phyloP scores from a whole-genome alignment of 1,140 invertebrate species.

The silkworm (Bombyx mori) region DNA sequence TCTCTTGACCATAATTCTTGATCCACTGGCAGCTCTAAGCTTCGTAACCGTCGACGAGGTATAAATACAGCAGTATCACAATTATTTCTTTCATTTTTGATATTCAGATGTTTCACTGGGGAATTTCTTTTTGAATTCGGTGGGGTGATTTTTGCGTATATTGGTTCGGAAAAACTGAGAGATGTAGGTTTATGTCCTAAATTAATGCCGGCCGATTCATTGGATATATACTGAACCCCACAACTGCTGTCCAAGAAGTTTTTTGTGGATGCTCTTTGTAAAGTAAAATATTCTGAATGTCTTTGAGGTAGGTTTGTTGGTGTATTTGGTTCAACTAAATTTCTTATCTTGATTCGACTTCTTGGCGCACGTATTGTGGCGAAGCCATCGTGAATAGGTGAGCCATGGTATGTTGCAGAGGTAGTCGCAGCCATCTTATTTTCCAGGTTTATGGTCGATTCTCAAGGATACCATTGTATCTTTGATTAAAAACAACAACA shows the following conservation, averaged over 20 bases:
- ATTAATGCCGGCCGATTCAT: conserved; percentile 29
- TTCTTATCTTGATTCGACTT: conserved; percentile 67
- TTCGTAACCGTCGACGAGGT: conserved; percentile 51
- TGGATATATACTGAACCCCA: conserved; percentile 52
- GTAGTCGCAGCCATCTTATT: conserved; percentile 59
- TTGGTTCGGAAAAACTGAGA: conserved; percentile 60
- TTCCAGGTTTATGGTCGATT: not conserved
- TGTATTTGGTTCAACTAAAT: conserved; percentile 62
- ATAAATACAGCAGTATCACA: conserved; percentile 69
- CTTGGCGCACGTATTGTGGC: conserved; percentile 81
- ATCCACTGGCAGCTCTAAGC: conserved; percentile 46
- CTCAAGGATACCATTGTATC: too few relatives aligned
- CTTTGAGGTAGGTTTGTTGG: conserved; percentile 56
- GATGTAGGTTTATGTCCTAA: conserved; percentile 44
- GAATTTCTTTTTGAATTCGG: conserved; percentile 51
- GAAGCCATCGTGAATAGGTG: conserved; percentile 84
- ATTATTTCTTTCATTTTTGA: conserved; percentile 44
- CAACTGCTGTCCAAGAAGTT: conserved; percentile 61
- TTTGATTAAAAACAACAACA: too few relatives aligned
- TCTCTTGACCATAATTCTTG: conserved; percentile 36
- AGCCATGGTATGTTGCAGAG: conserved; percentile 66
- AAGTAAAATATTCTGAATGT: conserved; percentile 67
- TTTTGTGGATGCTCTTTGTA: conserved; percentile 59
- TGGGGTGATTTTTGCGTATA: conserved; percentile 66
- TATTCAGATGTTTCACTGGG: conserved; percentile 44